Conservation (phyloP, 1,140 invertebrate genomes). For the Acromyrmex charruanus region DNA sequence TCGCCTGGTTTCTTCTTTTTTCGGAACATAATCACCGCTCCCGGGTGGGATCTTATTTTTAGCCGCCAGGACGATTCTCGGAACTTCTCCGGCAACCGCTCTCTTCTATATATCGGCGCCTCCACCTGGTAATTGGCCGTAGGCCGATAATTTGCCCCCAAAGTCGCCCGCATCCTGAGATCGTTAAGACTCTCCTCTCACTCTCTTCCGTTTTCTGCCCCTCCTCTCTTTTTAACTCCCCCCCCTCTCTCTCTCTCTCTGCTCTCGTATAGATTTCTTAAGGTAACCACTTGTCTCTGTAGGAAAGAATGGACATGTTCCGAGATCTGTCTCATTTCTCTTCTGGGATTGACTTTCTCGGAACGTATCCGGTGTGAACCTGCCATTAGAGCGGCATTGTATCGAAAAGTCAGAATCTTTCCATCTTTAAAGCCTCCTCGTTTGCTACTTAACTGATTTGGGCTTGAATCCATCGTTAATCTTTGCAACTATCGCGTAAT, state of each 20-base stretch:
- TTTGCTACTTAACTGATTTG: slow-evolving; percentile 45
- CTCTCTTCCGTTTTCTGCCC: slow-evolving; percentile 30
- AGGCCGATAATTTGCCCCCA: slow-evolving; percentile 82
- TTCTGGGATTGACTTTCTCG: slow-evolving; percentile 47
- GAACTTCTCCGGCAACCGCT: slow-evolving; percentile 77
- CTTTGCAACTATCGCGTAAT: not conserved
- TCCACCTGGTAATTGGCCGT: slow-evolving; percentile 81
- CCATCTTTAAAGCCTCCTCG: not conserved
- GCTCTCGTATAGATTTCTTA: slow-evolving; percentile 50
- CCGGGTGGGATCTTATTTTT: slow-evolving; percentile 86
- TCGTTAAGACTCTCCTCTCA: slow-evolving; percentile 77
- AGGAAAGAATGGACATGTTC: slow-evolving; percentile 24
- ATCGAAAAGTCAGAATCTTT: slow-evolving; percentile 16
- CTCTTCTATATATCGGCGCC: slow-evolving; percentile 72
- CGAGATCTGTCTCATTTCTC: slow-evolving; percentile 43
- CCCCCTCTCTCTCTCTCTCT: not conserved
- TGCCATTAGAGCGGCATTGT: slow-evolving; percentile 33
- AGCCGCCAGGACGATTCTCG: slow-evolving; percentile 82
- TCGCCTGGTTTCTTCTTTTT: slow-evolving; percentile 80
- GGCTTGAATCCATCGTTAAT: not conserved
- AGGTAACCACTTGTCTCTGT: not conserved
- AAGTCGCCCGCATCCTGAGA: slow-evolving; percentile 74
- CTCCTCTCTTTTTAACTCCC: not conserved
- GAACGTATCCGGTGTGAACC: slow-evolving; percentile 54
- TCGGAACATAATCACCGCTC: slow-evolving; percentile 84